A percentile compares a stretch with the other conserved stretches of the same genome.
Evolutionary conservation across 2,888 invertebrate genomes (phyloP).

Genomic region (Phengaris alcon): DNA sequence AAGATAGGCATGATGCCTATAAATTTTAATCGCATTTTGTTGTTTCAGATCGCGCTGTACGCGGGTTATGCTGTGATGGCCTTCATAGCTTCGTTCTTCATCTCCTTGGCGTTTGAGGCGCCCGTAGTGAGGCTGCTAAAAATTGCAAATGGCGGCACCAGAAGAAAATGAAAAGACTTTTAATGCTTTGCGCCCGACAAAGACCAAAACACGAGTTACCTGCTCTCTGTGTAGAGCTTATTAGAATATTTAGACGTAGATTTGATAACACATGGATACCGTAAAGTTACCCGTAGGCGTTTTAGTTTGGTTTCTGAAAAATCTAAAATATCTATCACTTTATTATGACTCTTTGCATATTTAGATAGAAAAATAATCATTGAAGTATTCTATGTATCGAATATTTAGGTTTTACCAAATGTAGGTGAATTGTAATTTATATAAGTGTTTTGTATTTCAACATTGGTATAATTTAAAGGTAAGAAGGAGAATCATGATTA

Average conservation of each 20-base stretch:
- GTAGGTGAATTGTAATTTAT: not conserved
- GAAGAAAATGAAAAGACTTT: conserved; percentile 51
- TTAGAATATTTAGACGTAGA: not conserved
- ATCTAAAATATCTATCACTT: not conserved
- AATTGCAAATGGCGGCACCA: conserved; percentile 71
- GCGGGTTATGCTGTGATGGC: conserved; percentile 89
- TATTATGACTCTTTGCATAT: not conserved
- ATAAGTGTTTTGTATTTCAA: not conserved
- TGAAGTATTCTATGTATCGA: not conserved
- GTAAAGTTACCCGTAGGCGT: no score
- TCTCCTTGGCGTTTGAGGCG: conserved; percentile 89
- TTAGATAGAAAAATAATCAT: not conserved
- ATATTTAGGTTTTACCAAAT: not conserved
- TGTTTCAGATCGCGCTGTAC: conserved; percentile 76
- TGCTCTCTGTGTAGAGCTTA: conserved; percentile 25
- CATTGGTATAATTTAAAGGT: not conserved
- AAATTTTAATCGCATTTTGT: no score
- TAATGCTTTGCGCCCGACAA: conserved; percentile 2
- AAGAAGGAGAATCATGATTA: not conserved
- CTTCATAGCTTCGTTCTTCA: conserved; percentile 85
- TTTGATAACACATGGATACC: not conserved
- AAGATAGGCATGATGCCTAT: no score
- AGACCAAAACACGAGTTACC: conserved; percentile 30
- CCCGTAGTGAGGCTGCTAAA: conserved; percentile 88
- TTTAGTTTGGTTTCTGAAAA: not conserved